These are phyloP conservation scores for Gisinianus flammeolus DNA, from an alignment of 2,888 invertebrate species.

Conservation along the genomic window DNA sequence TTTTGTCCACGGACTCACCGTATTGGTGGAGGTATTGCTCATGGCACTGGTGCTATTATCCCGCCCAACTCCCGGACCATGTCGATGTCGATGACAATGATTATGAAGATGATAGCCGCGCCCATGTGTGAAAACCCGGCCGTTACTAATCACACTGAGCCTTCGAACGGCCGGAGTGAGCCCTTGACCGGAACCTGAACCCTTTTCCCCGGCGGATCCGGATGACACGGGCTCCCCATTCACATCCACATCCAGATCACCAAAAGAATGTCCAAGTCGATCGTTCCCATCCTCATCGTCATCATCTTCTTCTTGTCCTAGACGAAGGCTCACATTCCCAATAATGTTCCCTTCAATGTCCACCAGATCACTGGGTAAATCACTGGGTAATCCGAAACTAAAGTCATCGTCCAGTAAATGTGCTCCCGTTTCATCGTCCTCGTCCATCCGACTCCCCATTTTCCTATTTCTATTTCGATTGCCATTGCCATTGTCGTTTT, in stretches of 20 bases:
- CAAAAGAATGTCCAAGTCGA: neutral
- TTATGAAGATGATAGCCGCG: conserved; percentile 38
- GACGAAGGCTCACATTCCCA: conserved; percentile 46
- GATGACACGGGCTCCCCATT: neutral
- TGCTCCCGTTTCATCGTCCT: neutral
- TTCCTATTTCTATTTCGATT: too few relatives aligned
- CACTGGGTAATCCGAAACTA: conserved; percentile 54
- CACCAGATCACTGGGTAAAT: conserved; percentile 56
- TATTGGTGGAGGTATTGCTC: conserved; percentile 46
- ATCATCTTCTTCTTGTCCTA: conserved; percentile 52
- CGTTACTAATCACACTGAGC: conserved; percentile 40
- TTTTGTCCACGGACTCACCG: conserved; percentile 46
- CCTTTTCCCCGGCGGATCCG: neutral
- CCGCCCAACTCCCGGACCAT: conserved; percentile 15
- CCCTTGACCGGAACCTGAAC: neutral
- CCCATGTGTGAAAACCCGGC: conserved; percentile 34
- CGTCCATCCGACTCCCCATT: too few relatives aligned
- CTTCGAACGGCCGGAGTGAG: neutral
- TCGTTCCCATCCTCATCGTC: conserved; percentile 19
- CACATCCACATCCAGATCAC: conserved; percentile 2
- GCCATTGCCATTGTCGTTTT: neutral
- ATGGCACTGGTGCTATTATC: conserved; percentile 42
- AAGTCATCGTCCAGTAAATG: conserved; percentile 42
- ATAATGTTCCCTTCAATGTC: conserved; percentile 56
- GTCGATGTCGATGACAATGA: conserved; percentile 23